A percentile compares a stretch with the other conserved stretches of the same genome.
Conservation (phyloP, 2,797 vertebrate genomes). For the Pseudotriccus pelzelni region DNA sequence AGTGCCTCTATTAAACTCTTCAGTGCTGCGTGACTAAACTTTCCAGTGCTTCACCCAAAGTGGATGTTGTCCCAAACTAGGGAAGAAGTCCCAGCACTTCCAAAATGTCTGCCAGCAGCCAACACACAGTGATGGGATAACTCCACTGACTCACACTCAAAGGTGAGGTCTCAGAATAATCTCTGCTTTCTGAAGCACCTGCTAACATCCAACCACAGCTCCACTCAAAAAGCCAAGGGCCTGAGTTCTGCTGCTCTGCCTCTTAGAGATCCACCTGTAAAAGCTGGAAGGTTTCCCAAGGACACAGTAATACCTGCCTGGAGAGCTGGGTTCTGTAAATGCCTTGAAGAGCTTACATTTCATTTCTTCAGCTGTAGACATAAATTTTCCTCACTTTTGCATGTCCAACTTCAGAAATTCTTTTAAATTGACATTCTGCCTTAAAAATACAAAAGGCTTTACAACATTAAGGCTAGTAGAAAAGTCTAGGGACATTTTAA, state of each 20-base stretch:
- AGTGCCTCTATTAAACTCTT: background rate
- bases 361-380: background rate
- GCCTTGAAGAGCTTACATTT: background rate
- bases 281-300: background rate
- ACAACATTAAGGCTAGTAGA: background rate
- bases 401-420: background rate
- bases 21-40: fast-evolving
- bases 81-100: background rate
- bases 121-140: background rate
- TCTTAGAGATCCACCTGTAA: background rate
- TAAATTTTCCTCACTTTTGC: background rate
- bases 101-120: background rate
- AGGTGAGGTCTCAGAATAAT: background rate
- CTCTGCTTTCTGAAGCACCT: background rate
- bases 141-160: background rate
- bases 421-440: background rate
- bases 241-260: background rate
- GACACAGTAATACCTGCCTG: background rate
- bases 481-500: background rate
- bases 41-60: background rate
- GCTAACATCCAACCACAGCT: background rate
- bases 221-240: background rate
- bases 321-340: background rate
- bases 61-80: background rate
- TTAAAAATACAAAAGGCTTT: background rate